A percentile compares a stretch with the other conserved stretches of the same genome.
Conservation (phyloP, 2,888 invertebrate genomes). For the Zaprionus lineosus region DNA sequence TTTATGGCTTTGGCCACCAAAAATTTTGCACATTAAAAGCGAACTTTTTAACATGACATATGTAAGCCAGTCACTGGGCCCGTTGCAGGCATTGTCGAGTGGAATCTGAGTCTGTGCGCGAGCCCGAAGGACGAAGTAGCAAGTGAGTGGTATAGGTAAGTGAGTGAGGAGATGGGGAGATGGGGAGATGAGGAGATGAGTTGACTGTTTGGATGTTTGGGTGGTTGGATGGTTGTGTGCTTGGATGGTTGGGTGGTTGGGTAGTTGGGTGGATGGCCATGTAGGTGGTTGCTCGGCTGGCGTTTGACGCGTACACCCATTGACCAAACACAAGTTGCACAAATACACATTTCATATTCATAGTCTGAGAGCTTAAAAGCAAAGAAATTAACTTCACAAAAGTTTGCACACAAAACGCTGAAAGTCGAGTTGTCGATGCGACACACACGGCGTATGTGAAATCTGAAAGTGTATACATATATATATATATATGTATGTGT, state of each 20-base stretch:
- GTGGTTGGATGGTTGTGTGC: no score
- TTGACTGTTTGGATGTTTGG: no score
- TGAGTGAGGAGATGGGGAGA: no score
- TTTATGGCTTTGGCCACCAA: conserved; percentile 73
- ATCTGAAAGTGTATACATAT: conserved; percentile 2
- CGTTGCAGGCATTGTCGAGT: not conserved
- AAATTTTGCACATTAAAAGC: conserved; percentile 75
- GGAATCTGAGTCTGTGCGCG: no score
- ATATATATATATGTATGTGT: conserved; percentile 1
- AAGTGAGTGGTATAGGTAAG: no score
- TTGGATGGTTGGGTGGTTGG: not conserved
- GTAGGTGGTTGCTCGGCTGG: not conserved
- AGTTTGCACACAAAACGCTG: conserved; percentile 52
- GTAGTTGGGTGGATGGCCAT: not conserved
- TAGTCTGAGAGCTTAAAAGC: conserved; percentile 74
- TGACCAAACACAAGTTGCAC: conserved; percentile 70
- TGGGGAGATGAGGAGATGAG: no score
- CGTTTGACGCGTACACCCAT: conserved; percentile 3
- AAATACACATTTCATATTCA: conserved; percentile 76
- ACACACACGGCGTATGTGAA: conserved; percentile 53
- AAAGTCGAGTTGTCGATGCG: conserved; percentile 46
- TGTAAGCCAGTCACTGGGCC: conserved; percentile 46
- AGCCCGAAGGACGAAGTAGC: no score
- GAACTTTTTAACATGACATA: conserved; percentile 74
- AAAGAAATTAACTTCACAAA: conserved; percentile 69